Conservation (phyloP, 2,888 invertebrate genomes). For the Morinoia aosen region DNA sequence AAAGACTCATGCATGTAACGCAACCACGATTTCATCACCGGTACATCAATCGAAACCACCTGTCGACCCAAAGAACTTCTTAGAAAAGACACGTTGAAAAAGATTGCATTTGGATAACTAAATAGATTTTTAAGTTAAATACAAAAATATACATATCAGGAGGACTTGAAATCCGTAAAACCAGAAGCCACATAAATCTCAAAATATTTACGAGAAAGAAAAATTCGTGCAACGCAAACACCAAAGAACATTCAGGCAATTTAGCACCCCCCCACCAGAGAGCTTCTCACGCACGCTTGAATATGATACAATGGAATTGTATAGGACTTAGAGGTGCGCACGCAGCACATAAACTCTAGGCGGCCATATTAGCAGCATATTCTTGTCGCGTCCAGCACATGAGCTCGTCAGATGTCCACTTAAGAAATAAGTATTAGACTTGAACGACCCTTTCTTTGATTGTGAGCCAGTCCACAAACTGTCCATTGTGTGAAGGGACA, state of each 20-base stretch:
- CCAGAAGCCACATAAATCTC: neutral
- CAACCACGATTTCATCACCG: neutral
- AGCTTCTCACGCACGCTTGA: neutral
- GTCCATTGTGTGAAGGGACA: constrained; percentile 31
- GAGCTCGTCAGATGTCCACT: neutral
- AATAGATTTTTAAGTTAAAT: neutral
- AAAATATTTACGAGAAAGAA: neutral
- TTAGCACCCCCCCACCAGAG: neutral
- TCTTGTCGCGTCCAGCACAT: neutral
- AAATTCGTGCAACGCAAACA: neutral
- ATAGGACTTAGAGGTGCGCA: neutral
- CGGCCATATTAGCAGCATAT: neutral
- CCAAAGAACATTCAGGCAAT: neutral
- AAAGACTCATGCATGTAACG: neutral
- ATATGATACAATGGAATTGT: neutral
- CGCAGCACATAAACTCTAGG: neutral
- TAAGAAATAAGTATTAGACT: constrained; percentile 24
- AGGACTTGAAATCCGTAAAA: too few species aligned
- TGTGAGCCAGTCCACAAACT: neutral
- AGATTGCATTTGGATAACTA: neutral
- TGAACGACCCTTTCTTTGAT: constrained; percentile 39
- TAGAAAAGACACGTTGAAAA: neutral
- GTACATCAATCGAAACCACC: neutral
- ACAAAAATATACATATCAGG: neutral
- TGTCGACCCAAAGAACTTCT: too few species aligned